Base-by-base conservation (phyloP, 37 sponge, comb jelly and placozoan species). In the Theonella swinhoei region DNA sequence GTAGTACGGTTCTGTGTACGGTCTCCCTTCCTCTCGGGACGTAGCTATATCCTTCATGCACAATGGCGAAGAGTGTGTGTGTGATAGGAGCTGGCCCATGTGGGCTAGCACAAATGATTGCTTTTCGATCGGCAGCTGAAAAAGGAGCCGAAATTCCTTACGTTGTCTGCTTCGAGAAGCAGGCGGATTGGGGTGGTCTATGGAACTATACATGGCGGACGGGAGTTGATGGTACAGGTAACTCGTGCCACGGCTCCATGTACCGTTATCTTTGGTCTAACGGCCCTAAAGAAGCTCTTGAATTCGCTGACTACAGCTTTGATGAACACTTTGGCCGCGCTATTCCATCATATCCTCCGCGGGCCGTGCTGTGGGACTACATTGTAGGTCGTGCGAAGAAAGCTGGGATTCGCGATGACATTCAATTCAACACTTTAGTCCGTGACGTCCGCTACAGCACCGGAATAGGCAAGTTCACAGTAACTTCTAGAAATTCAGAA, bases 181-280 rank as follows among this genome's bases (percentile, higher is more conserved):
- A 82, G 62, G 74, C 42, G 23, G 83, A 82, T 26, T 72, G 73
- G 73, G 74, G 83, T 33, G 83, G 83, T 3, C 58, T 82, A 9
- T 82, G 83, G 83, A 82, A 82, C 33, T 82, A 67, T 54, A 33
- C 74, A 24, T 82, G 83, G 83, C 25, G 83, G 14, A 82, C 82
- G 33, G 88, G 88, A 0, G 23, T 66, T 1, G 88, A 88, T 47
- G 37, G 80, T 37, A 62, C 63, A 61, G 81, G 88, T 0, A 82
- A 88, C 22, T 39, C 75, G 1, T 40, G 63, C 25, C 88, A 80
- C 63, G 37, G 54, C n/a, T 30, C 74, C 31, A 73, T 66, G 85
- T 88, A 88, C 78, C 24, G 82, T n/a, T 64, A 76, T 47, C 70
- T 88, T 42, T 88, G 80, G 81, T 74, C 77, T 1, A 88, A 88